phyloP scores from a whole-genome alignment of 1,140 invertebrate genomes.

The Mamestra configurata region DNA sequence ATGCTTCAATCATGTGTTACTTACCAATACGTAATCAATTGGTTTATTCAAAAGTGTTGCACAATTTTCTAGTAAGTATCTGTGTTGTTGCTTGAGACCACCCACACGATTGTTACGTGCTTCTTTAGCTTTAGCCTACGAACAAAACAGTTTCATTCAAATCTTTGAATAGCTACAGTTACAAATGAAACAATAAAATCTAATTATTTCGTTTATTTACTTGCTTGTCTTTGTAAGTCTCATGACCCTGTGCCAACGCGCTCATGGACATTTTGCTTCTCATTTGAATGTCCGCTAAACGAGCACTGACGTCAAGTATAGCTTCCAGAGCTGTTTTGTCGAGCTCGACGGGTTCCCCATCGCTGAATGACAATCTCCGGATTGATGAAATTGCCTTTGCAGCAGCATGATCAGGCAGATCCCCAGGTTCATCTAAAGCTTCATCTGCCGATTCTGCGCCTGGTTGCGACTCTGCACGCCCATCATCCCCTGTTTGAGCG shows the following conservation, averaged over 20 bases:
- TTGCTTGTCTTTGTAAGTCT: conserved; percentile 85
- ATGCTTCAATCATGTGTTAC: neutral
- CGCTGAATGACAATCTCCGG: neutral
- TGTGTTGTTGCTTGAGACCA: conserved; percentile 88
- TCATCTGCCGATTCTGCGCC: neutral
- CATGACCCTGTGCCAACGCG: conserved; percentile 76
- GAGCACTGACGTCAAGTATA: conserved; percentile 78
- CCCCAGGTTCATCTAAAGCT: neutral
- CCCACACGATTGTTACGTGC: conserved; percentile 84
- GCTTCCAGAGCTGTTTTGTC: conserved; percentile 81
- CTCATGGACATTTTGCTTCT: conserved; percentile 82
- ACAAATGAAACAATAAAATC: conserved; percentile 56
- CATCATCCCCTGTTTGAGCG: neutral
- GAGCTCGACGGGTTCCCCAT: conserved; percentile 62
- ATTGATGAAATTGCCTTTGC: conserved; percentile 8
- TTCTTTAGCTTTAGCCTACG: conserved; percentile 88
- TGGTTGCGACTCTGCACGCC: neutral
- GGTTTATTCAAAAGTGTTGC: conserved; percentile 88
- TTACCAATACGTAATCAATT: conserved; percentile 88
- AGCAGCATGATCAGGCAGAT: too few species aligned
- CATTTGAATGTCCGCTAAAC: conserved; percentile 78
- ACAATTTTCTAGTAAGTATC: conserved; percentile 90
- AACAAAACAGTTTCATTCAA: conserved; percentile 37
- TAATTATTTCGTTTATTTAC: conserved; percentile 70
- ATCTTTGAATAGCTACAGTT: neutral